Evolutionary conservation across 2,113 vertebrate genomes (phyloP), one percentile per base, ranked within the genome.

Genomic region (Onychostoma macrolepis): DNA sequence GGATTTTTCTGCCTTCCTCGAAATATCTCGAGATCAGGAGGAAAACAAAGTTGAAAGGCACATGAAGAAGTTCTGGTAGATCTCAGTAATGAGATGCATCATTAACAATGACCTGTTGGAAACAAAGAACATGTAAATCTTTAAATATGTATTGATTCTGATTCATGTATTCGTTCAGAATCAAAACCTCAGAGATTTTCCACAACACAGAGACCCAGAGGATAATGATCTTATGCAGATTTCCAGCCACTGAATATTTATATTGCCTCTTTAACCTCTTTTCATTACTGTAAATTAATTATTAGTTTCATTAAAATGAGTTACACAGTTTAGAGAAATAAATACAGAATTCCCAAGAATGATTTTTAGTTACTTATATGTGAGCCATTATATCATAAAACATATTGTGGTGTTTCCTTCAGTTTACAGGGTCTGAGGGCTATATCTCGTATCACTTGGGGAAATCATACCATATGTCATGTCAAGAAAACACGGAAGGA

Each of bases 1-100:
- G 69, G 38, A 65, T 71, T 89, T 92, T 93, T 91, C 90, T 86
- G 93, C 28, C 61, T 83, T 90, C 86, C 93, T 92, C 91, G 90
- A 92, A 92, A 65, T 36, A 83, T 33, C 58, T 91, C 95, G 26
- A 92, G 41, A 86, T 77, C 58, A 75, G 17, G 36, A 17, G 63
- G 33, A 45, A 87, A 48, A 36, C 10, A 71, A 56, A 80, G 78
- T 61, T 63, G 30, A 41, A 26, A 80, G 17, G 4, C 61, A 58
- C 7, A 56, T 1, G 21, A 11, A 85, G 56, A 30, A 38, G 77
- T 56, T 56, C 50, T 61, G 10, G 10, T n/a, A 13, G 50, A 80
- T 80, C 79, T 41, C n/a, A 13, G 50, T 56, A 53, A 41, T 67
- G 80, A 50, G 26, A 50, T 33, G 17, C 76, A 33, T 78, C 8